Evolutionary conservation across 2,888 invertebrate species (phyloP).

Genomic region (Cephus nigrinus): DNA sequence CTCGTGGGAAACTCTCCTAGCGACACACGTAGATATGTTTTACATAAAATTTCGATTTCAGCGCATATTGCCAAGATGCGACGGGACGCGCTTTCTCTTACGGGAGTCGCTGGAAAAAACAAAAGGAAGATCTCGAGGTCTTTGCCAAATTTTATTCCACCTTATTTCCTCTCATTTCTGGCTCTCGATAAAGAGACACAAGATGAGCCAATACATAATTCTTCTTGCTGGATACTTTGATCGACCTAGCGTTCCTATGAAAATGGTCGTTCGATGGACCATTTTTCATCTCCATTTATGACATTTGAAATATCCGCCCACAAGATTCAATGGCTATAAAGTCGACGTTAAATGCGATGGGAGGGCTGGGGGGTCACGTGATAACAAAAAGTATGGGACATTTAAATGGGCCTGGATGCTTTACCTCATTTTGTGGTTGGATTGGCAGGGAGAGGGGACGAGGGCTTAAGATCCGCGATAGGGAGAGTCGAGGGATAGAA

Average conservation of each 20-base stretch:
- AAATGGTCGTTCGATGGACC: background rate
- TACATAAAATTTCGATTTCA: background rate
- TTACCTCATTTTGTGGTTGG: background rate
- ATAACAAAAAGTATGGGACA: background rate
- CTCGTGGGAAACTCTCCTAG: background rate
- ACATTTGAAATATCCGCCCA: background rate
- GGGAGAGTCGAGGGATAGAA: constrained; percentile 13
- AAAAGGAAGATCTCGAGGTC: background rate
- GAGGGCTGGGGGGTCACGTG: background rate
- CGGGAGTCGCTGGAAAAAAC: background rate
- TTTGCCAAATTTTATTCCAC: background rate
- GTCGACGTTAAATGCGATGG: background rate
- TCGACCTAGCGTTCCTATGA: background rate
- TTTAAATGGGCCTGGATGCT: background rate
- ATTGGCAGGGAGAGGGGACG: constrained; percentile 1
- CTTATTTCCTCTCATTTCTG: background rate
- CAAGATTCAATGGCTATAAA: background rate
- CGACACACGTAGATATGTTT: background rate
- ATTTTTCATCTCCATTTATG: background rate
- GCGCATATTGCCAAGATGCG: background rate
- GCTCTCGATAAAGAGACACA: background rate
- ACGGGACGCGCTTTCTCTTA: background rate
- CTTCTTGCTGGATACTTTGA: background rate
- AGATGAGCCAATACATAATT: background rate
- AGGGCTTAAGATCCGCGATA: constrained; percentile 2